phyloP scores from a whole-genome alignment of 2,888 invertebrate species.

The Laothoe populi region DNA sequence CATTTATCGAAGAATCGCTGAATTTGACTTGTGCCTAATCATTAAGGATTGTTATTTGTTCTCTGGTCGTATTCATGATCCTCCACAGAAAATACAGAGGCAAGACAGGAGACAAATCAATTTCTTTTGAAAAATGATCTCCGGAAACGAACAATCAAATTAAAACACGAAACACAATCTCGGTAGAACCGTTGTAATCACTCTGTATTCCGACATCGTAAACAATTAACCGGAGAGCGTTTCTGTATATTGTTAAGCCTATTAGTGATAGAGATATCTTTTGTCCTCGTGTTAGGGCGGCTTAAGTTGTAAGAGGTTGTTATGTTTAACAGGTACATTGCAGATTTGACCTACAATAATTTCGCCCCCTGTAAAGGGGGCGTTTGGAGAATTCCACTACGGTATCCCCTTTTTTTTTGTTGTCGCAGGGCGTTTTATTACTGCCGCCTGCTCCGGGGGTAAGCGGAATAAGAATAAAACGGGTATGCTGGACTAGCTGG shows the following conservation, averaged over 20 bases:
- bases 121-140: slow-evolving; percentile 21
- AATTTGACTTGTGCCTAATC: no score
- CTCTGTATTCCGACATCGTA: slow-evolving; percentile 51
- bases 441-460: no score
- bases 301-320: slow-evolving; percentile 38
- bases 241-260: slow-evolving; percentile 67
- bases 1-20: no score
- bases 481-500: no score
- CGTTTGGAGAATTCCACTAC: no score
- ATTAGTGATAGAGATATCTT: slow-evolving; percentile 66
- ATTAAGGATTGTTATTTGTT: not conserved
- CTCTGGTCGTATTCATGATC: not conserved
- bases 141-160: slow-evolving; percentile 17
- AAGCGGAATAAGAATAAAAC: no score
- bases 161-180: slow-evolving; percentile 19
- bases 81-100: not conserved
- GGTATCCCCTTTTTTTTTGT: no score
- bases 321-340: no score
- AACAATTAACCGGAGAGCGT: slow-evolving; percentile 70
- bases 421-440: no score
- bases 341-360: no score
- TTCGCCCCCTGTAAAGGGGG: no score
- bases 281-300: slow-evolving; percentile 51
- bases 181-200: slow-evolving; percentile 42
- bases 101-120: not conserved